Evolutionary conservation across 2,888 invertebrate species (phyloP).

Genomic region (Drosophila setosimentum): DNA sequence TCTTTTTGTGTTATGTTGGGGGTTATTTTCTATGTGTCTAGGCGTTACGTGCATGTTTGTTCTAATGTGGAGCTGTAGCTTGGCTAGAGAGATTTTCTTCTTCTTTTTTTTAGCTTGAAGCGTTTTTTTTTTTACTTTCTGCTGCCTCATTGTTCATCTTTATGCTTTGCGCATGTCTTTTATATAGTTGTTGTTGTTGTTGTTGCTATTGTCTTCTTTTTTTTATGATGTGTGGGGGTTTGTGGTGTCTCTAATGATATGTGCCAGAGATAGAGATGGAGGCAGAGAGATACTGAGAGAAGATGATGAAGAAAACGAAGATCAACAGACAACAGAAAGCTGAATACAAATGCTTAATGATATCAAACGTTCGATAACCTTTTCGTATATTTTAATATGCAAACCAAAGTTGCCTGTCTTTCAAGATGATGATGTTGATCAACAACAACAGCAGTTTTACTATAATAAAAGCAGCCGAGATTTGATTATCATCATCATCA

Average conservation of each 20-base stretch:
- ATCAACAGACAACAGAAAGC: conserved; percentile 46
- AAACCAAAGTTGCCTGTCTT: conserved; percentile 53
- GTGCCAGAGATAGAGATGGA: conserved; percentile 31
- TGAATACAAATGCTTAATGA: conserved; percentile 74
- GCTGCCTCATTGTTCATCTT: conserved; percentile 77
- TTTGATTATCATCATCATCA: conserved; percentile 39
- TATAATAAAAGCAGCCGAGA: conserved; percentile 55
- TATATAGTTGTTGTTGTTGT: conserved; percentile 26
- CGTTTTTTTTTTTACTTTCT: conserved; percentile 48
- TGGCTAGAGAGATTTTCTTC: neutral
- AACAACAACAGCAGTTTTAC: neutral
- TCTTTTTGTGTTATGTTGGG: conserved; percentile 27
- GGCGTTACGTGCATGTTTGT: conserved; percentile 54
- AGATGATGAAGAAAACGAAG: neutral
- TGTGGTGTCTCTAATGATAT: conserved; percentile 61
- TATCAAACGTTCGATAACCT: conserved; percentile 84
- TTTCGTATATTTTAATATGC: conserved; percentile 76
- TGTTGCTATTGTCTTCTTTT: neutral
- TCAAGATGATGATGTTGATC: conserved; percentile 38
- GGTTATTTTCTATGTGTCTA: conserved; percentile 25
- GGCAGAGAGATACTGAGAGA: conserved; percentile 4
- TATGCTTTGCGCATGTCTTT: conserved; percentile 62
- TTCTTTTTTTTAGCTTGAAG: conserved; percentile 13
- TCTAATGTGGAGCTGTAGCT: conserved; percentile 37
- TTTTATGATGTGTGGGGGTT: conserved; percentile 46